Evolutionary conservation across 2,113 vertebrate species (phyloP).

Genomic region (Dendrocopos noguchii): DNA sequence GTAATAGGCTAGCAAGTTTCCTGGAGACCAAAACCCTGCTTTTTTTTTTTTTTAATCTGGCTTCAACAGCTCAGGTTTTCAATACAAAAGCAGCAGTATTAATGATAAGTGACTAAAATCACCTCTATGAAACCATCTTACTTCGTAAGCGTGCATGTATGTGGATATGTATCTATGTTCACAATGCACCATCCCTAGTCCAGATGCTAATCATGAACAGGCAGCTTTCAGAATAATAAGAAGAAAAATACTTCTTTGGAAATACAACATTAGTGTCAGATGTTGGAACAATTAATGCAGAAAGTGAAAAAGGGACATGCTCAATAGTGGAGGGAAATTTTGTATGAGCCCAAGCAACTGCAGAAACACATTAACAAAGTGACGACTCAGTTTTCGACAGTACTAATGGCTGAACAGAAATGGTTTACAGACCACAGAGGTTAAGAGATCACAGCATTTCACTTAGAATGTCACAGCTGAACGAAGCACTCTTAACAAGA

Average conservation of each 20-base stretch:
- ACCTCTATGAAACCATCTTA: background rate
- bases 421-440: background rate
- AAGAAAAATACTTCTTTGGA: background rate
- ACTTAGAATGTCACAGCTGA: background rate
- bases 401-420: background rate
- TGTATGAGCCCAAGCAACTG: background rate
- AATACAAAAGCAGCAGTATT: background rate
- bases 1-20: background rate
- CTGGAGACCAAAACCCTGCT: background rate
- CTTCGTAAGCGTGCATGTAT: background rate
- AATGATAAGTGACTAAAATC: background rate
- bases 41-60: rapidly evolving
- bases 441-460: background rate
- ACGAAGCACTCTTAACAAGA: background rate
- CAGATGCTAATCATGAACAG: background rate
- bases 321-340: background rate
- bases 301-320: background rate
- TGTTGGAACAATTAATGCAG: background rate
- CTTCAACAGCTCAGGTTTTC: background rate
- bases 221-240: background rate
- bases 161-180: background rate
- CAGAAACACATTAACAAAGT: background rate
- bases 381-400: background rate
- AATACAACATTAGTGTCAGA: background rate
- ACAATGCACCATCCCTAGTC: background rate